Evolutionary conservation across 2,113 vertebrate genomes (phyloP), one percentile per base, ranked within the genome.

Genomic region (Semnornis frantzii): DNA sequence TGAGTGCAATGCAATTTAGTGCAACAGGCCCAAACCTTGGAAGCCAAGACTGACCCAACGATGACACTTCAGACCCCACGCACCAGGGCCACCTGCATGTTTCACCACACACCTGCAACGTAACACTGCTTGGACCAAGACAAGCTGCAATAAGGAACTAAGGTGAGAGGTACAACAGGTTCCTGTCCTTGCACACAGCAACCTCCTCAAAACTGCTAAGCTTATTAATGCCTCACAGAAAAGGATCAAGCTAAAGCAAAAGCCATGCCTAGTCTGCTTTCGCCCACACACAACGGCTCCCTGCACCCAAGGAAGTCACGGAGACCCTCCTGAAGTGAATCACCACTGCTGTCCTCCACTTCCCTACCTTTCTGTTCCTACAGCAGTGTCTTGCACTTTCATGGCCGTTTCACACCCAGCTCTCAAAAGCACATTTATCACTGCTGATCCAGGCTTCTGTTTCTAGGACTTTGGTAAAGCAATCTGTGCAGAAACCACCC

Each of bases 241-340:
- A 85, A 68, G 87, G 91, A 91, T 94, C 64, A 96, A 87, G 93
- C 85, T 87, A 27, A 93, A 83, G 91, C 75, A 91, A 91, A 93
- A 85, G 91, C 87, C 91, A 74, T 65, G 85, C 73, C 85, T 16
- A 44, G 79, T 28, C 91, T 73, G 23, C 86, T 83, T 62, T 83
- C 39, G 25, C 87, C 87, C 75, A 87, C 91, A 89, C 27, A 0
- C 8, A 66, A 42, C 64, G 2, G 60, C 85, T 82, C 60, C 25
- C 71, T 23, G 54, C 62, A 8, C 2, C 82, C 66, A 54, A 3
- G 81, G 79, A 17, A 85, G 52, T 23, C 58, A 4, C 42, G 3
- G 2, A 48, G 64, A 77, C 37, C 57, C 28, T 65, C 55, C 54
- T 11, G 1, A 59, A 89, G 82, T 3, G 54, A 89, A 11, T 8